Evolutionary conservation across 2,113 vertebrate species (phyloP).

Genomic region (Alces alces): DNA sequence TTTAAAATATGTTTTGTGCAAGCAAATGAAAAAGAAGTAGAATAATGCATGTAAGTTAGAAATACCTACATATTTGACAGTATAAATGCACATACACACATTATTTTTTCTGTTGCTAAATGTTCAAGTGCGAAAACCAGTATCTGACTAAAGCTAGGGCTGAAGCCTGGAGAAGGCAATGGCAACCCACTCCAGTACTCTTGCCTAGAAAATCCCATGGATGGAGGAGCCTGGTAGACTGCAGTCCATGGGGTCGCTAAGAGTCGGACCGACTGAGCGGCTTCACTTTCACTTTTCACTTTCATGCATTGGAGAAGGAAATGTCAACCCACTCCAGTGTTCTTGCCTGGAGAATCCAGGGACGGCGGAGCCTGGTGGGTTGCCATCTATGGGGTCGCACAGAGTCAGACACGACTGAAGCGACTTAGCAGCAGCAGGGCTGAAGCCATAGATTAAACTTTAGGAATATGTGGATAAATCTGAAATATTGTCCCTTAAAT

Average conservation of each 20-base stretch:
- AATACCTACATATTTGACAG: not conserved
- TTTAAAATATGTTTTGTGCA: conserved; percentile 28
- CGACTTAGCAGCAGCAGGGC: not conserved
- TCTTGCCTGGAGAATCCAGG: too few relatives aligned
- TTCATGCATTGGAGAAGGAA: too few relatives aligned
- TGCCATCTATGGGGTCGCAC: too few relatives aligned
- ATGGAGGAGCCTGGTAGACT: too few relatives aligned
- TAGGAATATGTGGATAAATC: not conserved
- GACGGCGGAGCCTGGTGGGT: too few relatives aligned
- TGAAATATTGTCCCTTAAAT: not conserved
- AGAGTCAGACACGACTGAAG: too few relatives aligned
- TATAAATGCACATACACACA: not conserved
- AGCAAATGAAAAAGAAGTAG: conserved; percentile 13
- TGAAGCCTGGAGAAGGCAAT: not conserved
- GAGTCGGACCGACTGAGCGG: too few relatives aligned
- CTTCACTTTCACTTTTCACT: too few relatives aligned
- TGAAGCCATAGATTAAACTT: not conserved
- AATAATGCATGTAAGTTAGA: not conserved
- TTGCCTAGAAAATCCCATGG: too few relatives aligned
- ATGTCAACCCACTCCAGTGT: too few relatives aligned
- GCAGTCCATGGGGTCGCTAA: too few relatives aligned
- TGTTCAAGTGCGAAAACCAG: not conserved
- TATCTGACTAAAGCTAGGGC: not conserved
- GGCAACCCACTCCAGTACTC: too few relatives aligned
- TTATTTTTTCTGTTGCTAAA: not conserved